Evolutionary conservation across 2,888 invertebrate species (phyloP), one percentile per base, ranked within the genome.

Genomic region (Agrochola lota): DNA sequence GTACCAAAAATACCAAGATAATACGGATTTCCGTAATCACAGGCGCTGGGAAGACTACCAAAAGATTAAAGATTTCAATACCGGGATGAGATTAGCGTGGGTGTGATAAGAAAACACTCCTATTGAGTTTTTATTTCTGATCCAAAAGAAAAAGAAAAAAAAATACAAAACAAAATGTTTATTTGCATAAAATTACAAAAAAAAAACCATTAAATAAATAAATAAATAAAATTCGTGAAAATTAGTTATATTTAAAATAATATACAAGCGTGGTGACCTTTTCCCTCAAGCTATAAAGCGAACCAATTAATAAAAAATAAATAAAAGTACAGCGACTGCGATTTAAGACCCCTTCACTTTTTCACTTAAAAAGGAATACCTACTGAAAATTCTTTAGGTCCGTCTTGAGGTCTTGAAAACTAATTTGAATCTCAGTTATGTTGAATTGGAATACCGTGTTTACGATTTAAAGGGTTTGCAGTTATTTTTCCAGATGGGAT

Each of bases 371-470:
- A 78, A 52, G 9, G 1, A 59, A 49, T 49, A 52, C 35, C 35
- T 35, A 35, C 49, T 71, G 12, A 17, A 74, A 55, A 82, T 84
- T 68, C n/a, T 40, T 67, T 0, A 26, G 15, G 52, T 35, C 8
- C 7, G 55, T 6, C 23, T 62, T 23, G 4, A 8, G 43, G 30
- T 46, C 67, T 60, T 70, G 15, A 69, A 66, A 81, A 64, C 49
- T n/a, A 63, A 59, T 20, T 67, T 30, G 15, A 81, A 72, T 75
- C 23, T 59, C 12, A 71, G 66, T 23, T 35, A 26, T 80, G 49
- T 71, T 23, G 15, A 85, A 80, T 63, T 70, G 23, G 30, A 80
- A 80, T 84, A 64, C 64, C 59, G 55, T 66, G 26, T 72, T 68
- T 49, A 74, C 63, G 7, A 76, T 74, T 59, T 40, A 57, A 46